These are phyloP conservation scores for Gadopsis bispinosus DNA, from an alignment of 2,797 vertebrate species.

Conservation along the genomic window DNA sequence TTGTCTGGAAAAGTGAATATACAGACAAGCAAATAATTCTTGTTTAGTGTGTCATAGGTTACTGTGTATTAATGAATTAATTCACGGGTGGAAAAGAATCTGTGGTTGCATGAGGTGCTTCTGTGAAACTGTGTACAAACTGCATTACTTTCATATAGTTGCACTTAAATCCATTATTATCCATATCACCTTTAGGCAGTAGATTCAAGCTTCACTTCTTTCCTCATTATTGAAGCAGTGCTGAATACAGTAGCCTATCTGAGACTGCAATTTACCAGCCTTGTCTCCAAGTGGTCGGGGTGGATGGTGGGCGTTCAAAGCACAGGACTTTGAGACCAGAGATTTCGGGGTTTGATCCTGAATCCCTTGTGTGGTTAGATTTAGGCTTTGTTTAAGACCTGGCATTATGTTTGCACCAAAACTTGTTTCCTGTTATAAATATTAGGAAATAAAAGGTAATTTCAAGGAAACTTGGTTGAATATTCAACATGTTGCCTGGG, in stretches of 20 bases:
- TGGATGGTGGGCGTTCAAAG: not conserved
- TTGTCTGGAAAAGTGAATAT: conserved; percentile 13
- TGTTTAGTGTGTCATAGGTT: not conserved
- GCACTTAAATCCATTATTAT: not conserved
- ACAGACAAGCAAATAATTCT: not conserved
- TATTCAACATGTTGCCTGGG: not conserved
- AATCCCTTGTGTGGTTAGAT: not conserved
- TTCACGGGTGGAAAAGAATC: not conserved
- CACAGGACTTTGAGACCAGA: not conserved
- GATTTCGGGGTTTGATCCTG: not conserved
- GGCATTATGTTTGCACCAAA: not conserved
- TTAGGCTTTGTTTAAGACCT: not conserved
- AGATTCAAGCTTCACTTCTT: not conserved
- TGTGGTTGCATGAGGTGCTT: too few relatives aligned
- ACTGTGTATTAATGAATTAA: not conserved
- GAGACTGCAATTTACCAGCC: not conserved
- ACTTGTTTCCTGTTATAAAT: not conserved
- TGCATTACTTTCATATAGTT: not conserved
- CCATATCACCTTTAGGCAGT: not conserved
- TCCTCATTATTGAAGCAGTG: not conserved
- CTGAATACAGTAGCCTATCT: not conserved
- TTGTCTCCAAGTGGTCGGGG: not conserved
- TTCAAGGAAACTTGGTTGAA: too few relatives aligned
- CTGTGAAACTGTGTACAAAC: not conserved
- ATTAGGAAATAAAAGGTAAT: not conserved